These are phyloP conservation scores for Fissipunctia ypsillon DNA, from an alignment of 2,888 invertebrate species.

Conservation along the genomic window DNA sequence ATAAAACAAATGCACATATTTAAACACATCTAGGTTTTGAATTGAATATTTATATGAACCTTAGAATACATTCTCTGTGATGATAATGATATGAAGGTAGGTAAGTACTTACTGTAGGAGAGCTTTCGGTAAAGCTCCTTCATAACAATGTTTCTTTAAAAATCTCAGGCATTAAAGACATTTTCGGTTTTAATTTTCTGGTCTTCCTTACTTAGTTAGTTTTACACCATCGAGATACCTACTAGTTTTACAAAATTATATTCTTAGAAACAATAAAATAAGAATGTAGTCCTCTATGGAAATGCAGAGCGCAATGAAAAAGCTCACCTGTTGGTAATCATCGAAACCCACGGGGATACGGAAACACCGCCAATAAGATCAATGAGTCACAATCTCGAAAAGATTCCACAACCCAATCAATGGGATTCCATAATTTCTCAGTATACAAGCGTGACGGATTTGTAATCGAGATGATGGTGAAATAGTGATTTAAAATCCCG, in stretches of 20 bases:
- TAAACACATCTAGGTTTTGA: background rate
- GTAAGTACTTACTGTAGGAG: too few species aligned
- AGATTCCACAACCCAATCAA: constrained; percentile 50
- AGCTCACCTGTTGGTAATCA: background rate
- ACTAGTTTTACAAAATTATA: background rate
- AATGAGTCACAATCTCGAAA: constrained; percentile 56
- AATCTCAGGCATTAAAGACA: background rate
- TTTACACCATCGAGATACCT: background rate
- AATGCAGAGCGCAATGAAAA: background rate
- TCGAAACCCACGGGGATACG: background rate
- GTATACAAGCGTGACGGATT: constrained; percentile 63
- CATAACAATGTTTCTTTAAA: background rate
- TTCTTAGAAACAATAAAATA: background rate
- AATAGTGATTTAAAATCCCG: constrained; percentile 66
- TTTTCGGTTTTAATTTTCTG: background rate
- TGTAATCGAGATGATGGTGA: constrained; percentile 50
- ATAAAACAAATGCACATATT: background rate
- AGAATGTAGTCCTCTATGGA: background rate
- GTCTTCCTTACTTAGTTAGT: background rate
- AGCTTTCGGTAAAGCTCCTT: background rate
- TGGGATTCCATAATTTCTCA: constrained; percentile 62
- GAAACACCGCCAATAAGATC: constrained; percentile 5
- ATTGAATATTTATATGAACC: background rate
- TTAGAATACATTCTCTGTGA: background rate
- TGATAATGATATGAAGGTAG: background rate